Percentiles rank a stretch among this genome's conserved stretches.
phyloP scores from a whole-genome alignment of 2,797 vertebrate species.

The Phalloptychus januarius region DNA sequence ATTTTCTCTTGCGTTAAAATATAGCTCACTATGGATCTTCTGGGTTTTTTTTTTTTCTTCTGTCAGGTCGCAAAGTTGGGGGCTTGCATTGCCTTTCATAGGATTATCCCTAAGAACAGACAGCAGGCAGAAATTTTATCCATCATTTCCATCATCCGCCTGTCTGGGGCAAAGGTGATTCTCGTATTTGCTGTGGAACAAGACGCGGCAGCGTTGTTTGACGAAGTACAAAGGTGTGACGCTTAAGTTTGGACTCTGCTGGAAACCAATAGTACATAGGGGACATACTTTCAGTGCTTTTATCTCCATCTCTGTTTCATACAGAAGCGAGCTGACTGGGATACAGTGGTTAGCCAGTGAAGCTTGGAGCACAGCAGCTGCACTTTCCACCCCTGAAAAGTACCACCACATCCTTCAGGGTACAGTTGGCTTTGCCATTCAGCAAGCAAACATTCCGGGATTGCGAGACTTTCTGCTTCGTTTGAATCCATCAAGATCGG shows the following conservation, averaged over 20 bases:
- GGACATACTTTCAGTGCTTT: neutral
- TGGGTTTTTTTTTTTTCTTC: neutral
- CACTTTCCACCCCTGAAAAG: slow-evolving; percentile 75
- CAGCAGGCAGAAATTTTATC: slow-evolving; percentile 64
- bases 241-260: neutral
- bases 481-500: slow-evolving; percentile 68
- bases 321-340: slow-evolving; percentile 74
- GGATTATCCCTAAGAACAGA: slow-evolving; percentile 82
- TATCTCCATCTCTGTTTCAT: slow-evolving; percentile 10
- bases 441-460: slow-evolving; percentile 73
- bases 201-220: slow-evolving; percentile 79
- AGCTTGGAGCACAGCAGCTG: slow-evolving; percentile 85
- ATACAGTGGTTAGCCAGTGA: slow-evolving; percentile 86
- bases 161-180: slow-evolving; percentile 75
- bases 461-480: slow-evolving; percentile 79
- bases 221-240: slow-evolving; percentile 74
- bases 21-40: neutral
- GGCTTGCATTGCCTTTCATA: slow-evolving; percentile 79
- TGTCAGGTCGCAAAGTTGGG: slow-evolving; percentile 68
- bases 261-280: slow-evolving; percentile 5
- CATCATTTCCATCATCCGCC: slow-evolving; percentile 74
- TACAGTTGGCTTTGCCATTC: slow-evolving; percentile 83
- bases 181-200: slow-evolving; percentile 85
- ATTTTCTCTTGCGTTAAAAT: neutral
- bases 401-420: slow-evolving; percentile 80